These are phyloP conservation scores for Papilio dardanus DNA, from an alignment of 1,140 invertebrate species.

Conservation along the genomic window DNA sequence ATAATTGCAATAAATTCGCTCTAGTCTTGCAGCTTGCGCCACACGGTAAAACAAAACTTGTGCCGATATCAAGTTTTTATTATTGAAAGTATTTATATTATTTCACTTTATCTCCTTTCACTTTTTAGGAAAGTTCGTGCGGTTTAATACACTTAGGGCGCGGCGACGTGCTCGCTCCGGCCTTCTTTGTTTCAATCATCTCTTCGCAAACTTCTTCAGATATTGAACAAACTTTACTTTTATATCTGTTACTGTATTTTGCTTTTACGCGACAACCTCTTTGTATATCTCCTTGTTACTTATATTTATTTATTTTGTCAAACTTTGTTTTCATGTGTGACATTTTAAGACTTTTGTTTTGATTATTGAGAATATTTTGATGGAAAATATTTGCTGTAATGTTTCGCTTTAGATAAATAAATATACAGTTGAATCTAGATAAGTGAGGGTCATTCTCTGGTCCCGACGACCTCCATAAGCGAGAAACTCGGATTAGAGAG, in stretches of 20 bases:
- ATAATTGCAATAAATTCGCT: not conserved
- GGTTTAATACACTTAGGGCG: constrained; percentile 79
- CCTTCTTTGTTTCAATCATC: constrained; percentile 75
- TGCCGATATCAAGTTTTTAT: constrained; percentile 77
- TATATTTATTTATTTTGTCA: constrained; percentile 28
- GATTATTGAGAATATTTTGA: not conserved
- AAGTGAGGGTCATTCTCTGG: too few species aligned
- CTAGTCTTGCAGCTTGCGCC: constrained; percentile 44
- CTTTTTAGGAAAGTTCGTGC: constrained; percentile 67
- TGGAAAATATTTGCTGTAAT: not conserved
- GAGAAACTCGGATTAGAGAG: too few species aligned
- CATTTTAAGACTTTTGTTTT: not conserved
- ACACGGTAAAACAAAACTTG: constrained; percentile 49
- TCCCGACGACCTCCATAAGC: too few species aligned
- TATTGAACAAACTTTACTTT: constrained; percentile 63
- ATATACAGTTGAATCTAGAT: too few species aligned
- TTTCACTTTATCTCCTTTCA: constrained; percentile 74
- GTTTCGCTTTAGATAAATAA: too few species aligned
- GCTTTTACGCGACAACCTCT: constrained; percentile 31
- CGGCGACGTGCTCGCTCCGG: not conserved
- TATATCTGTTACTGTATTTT: constrained; percentile 49
- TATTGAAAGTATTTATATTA: constrained; percentile 81
- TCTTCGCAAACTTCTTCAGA: constrained; percentile 55
- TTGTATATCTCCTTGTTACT: constrained; percentile 28
- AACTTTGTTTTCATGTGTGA: not conserved